Percentiles rank a stretch among this genome's conserved stretches.
Conservation (phyloP, 2,888 invertebrate species). For the Tetropium fuscum region DNA sequence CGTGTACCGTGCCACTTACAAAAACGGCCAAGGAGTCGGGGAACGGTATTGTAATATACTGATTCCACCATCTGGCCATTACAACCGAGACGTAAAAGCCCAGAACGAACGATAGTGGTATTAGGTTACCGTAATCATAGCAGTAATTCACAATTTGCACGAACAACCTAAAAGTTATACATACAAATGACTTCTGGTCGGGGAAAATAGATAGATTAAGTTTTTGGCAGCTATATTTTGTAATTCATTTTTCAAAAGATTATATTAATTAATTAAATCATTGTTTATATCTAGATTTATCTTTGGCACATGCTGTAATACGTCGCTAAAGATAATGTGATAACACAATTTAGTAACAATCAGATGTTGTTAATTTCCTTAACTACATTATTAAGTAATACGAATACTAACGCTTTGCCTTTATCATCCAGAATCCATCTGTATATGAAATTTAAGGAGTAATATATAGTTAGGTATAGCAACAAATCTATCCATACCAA, state of each 20-base stretch:
- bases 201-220: no score
- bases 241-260: no score
- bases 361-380: no score
- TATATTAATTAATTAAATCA: no score
- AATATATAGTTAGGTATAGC: slow-evolving; percentile 83
- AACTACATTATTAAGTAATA: no score
- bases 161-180: slow-evolving; percentile 76
- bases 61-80: slow-evolving; percentile 94
- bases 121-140: slow-evolving; percentile 86
- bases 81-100: slow-evolving; percentile 95
- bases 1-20: slow-evolving; percentile 85
- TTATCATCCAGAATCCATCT: slow-evolving; percentile 75
- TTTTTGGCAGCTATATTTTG: no score
- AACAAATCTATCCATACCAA: slow-evolving; percentile 91
- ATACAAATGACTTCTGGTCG: no score
- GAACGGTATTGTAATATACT: slow-evolving; percentile 86
- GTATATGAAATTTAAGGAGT: slow-evolving; percentile 82
- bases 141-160: slow-evolving; percentile 88
- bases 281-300: no score
- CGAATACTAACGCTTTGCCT: slow-evolving; percentile 75
- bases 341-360: no score
- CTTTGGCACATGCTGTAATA: no score
- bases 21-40: slow-evolving; percentile 90
- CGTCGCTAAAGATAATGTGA: no score
- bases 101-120: slow-evolving; percentile 92